Evolutionary conservation across 1,140 invertebrate species (phyloP).

Genomic region (Drosophila pachea): DNA sequence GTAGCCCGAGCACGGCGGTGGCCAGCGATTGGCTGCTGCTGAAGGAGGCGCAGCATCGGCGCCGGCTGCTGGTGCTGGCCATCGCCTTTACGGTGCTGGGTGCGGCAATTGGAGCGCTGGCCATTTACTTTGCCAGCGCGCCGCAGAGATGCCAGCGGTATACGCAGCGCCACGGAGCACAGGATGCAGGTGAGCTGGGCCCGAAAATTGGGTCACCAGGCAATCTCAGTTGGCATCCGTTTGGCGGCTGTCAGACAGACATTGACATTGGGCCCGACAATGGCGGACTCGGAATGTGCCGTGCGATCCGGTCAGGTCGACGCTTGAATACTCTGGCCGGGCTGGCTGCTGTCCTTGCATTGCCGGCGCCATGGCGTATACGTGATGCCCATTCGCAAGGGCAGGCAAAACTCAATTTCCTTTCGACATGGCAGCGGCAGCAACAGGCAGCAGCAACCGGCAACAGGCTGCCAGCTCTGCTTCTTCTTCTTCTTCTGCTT

Average conservation of each 20-base stretch:
- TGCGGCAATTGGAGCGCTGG: conserved; percentile 74
- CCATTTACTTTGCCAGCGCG: conserved; percentile 74
- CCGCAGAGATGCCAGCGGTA: conserved; percentile 63
- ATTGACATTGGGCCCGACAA: neutral
- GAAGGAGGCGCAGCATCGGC: conserved; percentile 68
- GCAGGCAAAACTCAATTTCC: conserved; percentile 59
- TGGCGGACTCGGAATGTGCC: no score
- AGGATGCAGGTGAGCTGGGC: conserved; percentile 52
- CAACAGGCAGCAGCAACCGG: conserved; percentile 26
- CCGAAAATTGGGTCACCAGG: conserved; percentile 47
- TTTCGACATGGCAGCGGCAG: conserved; percentile 26
- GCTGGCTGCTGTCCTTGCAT: no score
- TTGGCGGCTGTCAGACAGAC: neutral
- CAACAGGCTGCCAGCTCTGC: conserved; percentile 37
- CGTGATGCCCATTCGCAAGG: conserved; percentile 9
- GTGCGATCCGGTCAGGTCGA: no score
- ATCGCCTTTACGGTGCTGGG: conserved; percentile 73
- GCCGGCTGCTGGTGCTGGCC: conserved; percentile 68
- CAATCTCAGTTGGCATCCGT: conserved; percentile 28
- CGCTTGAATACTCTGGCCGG: no score
- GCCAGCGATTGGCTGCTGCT: conserved; percentile 70
- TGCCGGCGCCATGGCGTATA: neutral
- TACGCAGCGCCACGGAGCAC: conserved; percentile 20
- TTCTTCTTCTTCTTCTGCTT: neutral
- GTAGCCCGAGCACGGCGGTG: conserved; percentile 8